Evolutionary conservation across 2,113 vertebrate genomes (phyloP).

Genomic region (Pandion haliaetus): DNA sequence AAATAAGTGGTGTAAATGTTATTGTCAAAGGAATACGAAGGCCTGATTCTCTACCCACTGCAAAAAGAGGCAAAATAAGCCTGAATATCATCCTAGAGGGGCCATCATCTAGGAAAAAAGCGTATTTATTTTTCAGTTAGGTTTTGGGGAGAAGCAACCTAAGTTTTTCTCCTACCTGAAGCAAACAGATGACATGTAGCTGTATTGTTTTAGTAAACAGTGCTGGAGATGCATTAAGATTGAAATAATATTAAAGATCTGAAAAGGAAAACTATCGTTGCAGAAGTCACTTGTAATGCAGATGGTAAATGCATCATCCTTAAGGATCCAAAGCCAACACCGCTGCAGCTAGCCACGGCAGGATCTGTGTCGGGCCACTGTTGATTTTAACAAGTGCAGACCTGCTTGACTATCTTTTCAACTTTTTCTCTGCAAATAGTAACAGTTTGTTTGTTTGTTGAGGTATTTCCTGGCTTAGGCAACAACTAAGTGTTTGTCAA

Average conservation of each 20-base stretch:
- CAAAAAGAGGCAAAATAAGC: neutral
- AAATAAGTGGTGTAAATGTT: neutral
- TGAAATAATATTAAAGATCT: neutral
- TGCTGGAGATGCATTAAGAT: neutral
- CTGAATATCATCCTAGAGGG: neutral
- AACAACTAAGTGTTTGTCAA: neutral
- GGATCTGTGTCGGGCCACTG: neutral
- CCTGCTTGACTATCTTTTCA: conserved; percentile 61
- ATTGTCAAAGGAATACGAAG: neutral
- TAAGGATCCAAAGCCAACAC: neutral
- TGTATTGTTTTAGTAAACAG: neutral
- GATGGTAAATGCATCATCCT: neutral
- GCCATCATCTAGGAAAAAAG: neutral
- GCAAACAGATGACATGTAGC: neutral
- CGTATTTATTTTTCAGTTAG: neutral
- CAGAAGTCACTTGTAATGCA: neutral
- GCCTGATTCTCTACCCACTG: neutral
- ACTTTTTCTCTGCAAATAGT: conserved; percentile 69
- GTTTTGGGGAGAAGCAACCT: neutral
- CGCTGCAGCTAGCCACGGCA: neutral
- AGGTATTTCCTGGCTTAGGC: neutral
- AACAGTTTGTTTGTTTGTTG: conserved; percentile 61
- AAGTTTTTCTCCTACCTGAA: neutral
- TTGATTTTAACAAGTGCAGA: conserved; percentile 67
- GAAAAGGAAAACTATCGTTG: neutral